Percentiles rank a stretch among this genome's conserved stretches.
Conservation (phyloP, 1,140 invertebrate species). For the Hermetia illucens region DNA sequence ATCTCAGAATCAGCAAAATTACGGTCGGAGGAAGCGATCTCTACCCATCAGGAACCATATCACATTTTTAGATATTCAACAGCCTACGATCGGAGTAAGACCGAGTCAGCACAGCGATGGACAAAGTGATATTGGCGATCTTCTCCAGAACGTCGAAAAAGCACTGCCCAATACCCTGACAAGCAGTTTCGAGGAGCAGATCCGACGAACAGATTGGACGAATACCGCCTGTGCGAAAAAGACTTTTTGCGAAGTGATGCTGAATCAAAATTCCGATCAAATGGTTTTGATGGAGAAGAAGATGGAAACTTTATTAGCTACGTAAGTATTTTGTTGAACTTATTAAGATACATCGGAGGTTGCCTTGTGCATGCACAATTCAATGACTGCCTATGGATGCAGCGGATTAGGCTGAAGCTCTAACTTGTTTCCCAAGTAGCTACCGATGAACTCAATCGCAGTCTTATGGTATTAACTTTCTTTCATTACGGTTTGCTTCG, state of each 20-base stretch:
- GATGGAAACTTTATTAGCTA: slow-evolving; percentile 48
- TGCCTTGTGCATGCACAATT: too few relatives aligned
- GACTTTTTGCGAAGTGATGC: slow-evolving; percentile 59
- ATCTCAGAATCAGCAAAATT: background rate
- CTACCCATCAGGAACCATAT: background rate
- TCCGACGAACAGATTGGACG: slow-evolving; percentile 43
- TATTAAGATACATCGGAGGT: background rate
- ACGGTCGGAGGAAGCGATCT: background rate
- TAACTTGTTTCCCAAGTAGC: too few relatives aligned
- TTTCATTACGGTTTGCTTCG: too few relatives aligned
- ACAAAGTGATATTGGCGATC: slow-evolving; percentile 1
- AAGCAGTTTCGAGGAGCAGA: slow-evolving; percentile 16
- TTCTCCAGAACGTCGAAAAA: slow-evolving; percentile 12
- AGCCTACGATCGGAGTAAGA: background rate
- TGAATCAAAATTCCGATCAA: slow-evolving; percentile 45
- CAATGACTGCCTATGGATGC: too few relatives aligned
- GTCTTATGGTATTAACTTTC: too few relatives aligned
- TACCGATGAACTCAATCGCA: too few relatives aligned
- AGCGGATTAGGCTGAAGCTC: too few relatives aligned
- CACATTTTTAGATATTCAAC: background rate
- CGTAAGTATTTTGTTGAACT: slow-evolving; percentile 41
- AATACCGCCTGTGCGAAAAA: slow-evolving; percentile 59
- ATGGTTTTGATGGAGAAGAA: slow-evolving; percentile 61
- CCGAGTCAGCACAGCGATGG: background rate
- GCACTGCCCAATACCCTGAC: slow-evolving; percentile 8